phyloP scores from a whole-genome alignment of 2,113 vertebrate genomes.

The Sebastes fasciatus region DNA sequence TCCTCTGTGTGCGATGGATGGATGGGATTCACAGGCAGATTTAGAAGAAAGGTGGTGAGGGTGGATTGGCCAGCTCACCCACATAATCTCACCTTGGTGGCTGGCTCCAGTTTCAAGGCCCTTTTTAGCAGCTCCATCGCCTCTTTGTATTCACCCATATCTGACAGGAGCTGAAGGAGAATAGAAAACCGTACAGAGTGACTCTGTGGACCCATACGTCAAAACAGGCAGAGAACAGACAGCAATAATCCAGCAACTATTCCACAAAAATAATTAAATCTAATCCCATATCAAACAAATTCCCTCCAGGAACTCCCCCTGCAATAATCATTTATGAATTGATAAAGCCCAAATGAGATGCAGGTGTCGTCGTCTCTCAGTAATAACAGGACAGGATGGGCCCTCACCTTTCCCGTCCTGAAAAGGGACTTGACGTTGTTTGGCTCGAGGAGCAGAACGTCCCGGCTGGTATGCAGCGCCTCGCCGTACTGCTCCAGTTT shows the following conservation, averaged over 20 bases:
- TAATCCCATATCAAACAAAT: conserved; percentile 19
- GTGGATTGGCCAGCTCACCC: conserved; percentile 18
- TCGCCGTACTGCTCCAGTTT: conserved; percentile 84
- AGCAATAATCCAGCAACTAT: conserved; percentile 7
- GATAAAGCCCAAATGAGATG: conserved; percentile 21
- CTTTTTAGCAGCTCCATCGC: conserved; percentile 85
- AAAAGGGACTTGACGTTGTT: conserved; percentile 87
- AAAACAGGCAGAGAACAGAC: conserved; percentile 18
- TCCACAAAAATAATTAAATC: conserved; percentile 16
- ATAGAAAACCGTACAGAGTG: conserved; percentile 19
- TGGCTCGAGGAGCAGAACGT: conserved; percentile 83
- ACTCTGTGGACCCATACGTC: conserved; percentile 35
- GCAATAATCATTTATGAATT: conserved; percentile 11
- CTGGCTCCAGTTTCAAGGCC: conserved; percentile 89
- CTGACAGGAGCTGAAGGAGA: conserved; percentile 86
- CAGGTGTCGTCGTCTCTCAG: not conserved
- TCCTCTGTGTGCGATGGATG: not conserved
- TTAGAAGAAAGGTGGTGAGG: conserved; percentile 1
- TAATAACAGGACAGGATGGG: not conserved
- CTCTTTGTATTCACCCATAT: conserved; percentile 86
- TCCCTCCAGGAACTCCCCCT: conserved; percentile 2
- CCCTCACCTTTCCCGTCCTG: conserved; percentile 86
- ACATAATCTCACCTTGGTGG: conserved; percentile 85
- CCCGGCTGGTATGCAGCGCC: conserved; percentile 84
- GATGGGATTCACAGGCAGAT: conserved; percentile 9